A percentile compares a stretch with the other conserved stretches of the same genome.
Conservation (phyloP, 2,888 invertebrate genomes). For the Dolomedes plantarius region DNA sequence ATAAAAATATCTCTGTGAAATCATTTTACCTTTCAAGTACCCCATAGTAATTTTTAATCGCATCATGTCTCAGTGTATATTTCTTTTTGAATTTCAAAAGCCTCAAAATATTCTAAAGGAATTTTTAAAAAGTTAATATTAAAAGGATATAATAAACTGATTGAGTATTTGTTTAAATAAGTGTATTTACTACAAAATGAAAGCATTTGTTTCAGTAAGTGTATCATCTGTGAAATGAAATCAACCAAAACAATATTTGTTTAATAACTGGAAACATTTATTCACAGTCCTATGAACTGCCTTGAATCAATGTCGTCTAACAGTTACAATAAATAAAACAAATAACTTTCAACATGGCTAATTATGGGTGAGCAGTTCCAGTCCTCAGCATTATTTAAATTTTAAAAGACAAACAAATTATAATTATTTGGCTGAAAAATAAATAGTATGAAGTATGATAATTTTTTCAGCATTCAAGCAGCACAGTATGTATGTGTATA, state of each 20-base stretch:
- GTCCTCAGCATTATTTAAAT: slow-evolving; percentile 44
- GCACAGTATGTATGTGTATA: neutral
- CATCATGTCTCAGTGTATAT: too few species aligned
- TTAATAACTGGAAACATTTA: slow-evolving; percentile 66
- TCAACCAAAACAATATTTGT: neutral
- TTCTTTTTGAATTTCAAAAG: too few species aligned
- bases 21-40: too few species aligned
- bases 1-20: too few species aligned
- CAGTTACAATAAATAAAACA: slow-evolving; percentile 67
- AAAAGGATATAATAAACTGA: too few species aligned
- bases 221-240: slow-evolving; percentile 1
- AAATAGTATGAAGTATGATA: slow-evolving; percentile 8
- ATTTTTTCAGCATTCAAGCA: neutral
- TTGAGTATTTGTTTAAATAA: too few species aligned
- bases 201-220: too few species aligned
- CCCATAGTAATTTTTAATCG: too few species aligned
- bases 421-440: slow-evolving; percentile 51
- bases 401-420: slow-evolving; percentile 31
- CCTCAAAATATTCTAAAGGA: too few species aligned
- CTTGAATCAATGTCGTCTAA: slow-evolving; percentile 62
- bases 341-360: slow-evolving; percentile 67
- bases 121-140: too few species aligned
- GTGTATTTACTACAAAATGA: too few species aligned
- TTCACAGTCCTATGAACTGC: slow-evolving; percentile 64
- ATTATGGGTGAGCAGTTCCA: slow-evolving; percentile 56